phyloP scores from a whole-genome alignment of 2,797 vertebrate genomes.

The Lithobates pipiens region DNA sequence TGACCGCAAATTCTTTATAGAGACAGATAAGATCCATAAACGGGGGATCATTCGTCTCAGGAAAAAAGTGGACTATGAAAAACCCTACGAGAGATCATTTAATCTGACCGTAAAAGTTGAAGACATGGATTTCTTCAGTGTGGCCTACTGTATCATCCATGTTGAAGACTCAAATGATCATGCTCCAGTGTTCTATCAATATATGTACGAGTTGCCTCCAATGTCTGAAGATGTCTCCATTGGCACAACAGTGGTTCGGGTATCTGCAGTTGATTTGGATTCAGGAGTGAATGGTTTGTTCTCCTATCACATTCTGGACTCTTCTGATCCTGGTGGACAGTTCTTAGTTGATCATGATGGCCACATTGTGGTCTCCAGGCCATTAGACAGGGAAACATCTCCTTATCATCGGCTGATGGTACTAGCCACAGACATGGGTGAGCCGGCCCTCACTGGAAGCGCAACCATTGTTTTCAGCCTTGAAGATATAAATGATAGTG shows the following conservation, averaged over 20 bases:
- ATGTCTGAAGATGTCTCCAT: slow-evolving; percentile 81
- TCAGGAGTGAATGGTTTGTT: slow-evolving; percentile 87
- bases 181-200: slow-evolving; percentile 84
- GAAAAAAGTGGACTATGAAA: slow-evolving; percentile 88
- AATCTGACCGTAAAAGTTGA: slow-evolving; percentile 90
- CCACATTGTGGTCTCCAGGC: slow-evolving; percentile 79
- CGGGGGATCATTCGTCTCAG: slow-evolving; percentile 80
- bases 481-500: slow-evolving; percentile 89
- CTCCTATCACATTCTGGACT: slow-evolving; percentile 79
- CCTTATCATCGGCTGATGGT: slow-evolving; percentile 83
- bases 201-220: slow-evolving; percentile 82
- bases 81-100: slow-evolving; percentile 85
- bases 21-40: slow-evolving; percentile 83
- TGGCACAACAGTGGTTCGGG: slow-evolving; percentile 84
- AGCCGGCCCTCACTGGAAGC: slow-evolving; percentile 80
- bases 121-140: slow-evolving; percentile 84
- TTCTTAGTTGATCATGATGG: slow-evolving; percentile 84
- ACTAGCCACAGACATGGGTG: slow-evolving; percentile 82
- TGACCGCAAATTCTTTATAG: slow-evolving; percentile 87
- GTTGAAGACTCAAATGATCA: slow-evolving; percentile 90
- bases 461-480: slow-evolving; percentile 82
- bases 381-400: slow-evolving; percentile 83
- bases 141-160: slow-evolving; percentile 82
- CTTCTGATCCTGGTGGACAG: slow-evolving; percentile 81
- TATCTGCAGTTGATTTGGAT: slow-evolving; percentile 86